Base-by-base conservation (phyloP, 2,113 vertebrate genomes). In the Paratilapia polleni region DNA sequence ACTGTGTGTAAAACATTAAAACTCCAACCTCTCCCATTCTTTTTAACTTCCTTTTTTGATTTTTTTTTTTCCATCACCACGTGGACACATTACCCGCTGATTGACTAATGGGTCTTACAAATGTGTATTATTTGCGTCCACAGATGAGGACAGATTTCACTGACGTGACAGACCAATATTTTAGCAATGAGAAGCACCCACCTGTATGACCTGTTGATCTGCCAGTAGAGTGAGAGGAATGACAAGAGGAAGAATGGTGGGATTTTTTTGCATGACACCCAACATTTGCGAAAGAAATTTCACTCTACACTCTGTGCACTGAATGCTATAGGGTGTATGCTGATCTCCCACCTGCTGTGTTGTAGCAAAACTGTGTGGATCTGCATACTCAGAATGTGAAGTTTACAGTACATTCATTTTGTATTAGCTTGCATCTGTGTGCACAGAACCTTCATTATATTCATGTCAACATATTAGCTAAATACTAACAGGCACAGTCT, bases 81-180 rank as follows among this genome's bases (percentile, higher is more conserved):
- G 88, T 92, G 88, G 87, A 83, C 83, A 86, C 88, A 88, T 92
- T 93, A 93, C 90, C 91, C 86, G 78, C 87, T 64, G 82, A 92
- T 88, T 87, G 91, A 90, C 90, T 86, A 94, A 95, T 93, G 90
- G 87, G 78, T 93, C 90, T 89, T 91, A 89, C 82, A 93, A 93
- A 93, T 90, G 81, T 88, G 89, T 91, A 83, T 86, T 78, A 94
- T 95, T 93, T 94, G 90, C 81, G 88, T 91, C 84, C 92, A 90
- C 93, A 88, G 84, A 88, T 22, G 12, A 82, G 81, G 91, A 77
- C 66, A 83, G 20, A 92, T 91, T 91, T 92, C 84, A 63, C 59
- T n/a, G 81, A n/a, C 1, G 31, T 8, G 12, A 77, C 22, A 26
- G 68, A 83, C 60, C 54, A 14, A n/a, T 12, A 60, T 54, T 47